phyloP scores from a whole-genome alignment of 1,140 invertebrate genomes.

The Galendromus occidentalis region DNA sequence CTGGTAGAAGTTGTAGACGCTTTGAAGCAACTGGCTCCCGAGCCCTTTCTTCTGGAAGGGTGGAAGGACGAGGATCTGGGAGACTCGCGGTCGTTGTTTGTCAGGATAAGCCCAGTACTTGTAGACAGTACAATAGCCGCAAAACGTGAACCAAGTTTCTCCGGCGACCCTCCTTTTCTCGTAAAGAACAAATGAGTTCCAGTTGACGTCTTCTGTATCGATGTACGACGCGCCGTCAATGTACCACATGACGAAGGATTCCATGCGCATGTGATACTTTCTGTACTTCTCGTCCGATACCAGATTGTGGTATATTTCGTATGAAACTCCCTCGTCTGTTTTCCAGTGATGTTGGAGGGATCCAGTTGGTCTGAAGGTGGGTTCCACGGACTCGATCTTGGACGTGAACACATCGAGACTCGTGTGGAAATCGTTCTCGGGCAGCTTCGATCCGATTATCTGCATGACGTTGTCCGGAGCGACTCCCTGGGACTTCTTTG shows the following conservation, averaged over 20 bases:
- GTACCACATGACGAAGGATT: constrained; percentile 82
- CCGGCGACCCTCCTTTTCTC: neutral
- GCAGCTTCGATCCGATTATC: constrained; percentile 36
- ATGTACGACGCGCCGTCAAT: constrained; percentile 77
- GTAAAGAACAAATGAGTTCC: constrained; percentile 33
- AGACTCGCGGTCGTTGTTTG: constrained; percentile 63
- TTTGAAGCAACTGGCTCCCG: constrained; percentile 49
- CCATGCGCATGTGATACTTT: constrained; percentile 57
- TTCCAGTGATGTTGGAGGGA: constrained; percentile 38
- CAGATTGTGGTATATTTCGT: constrained; percentile 59
- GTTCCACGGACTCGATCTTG: constrained; percentile 40
- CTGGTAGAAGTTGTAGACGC: constrained; percentile 56
- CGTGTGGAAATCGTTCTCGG: constrained; percentile 35
- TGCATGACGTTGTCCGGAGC: constrained; percentile 54
- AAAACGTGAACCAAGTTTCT: constrained; percentile 42
- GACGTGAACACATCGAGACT: constrained; percentile 48
- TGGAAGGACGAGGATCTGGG: constrained; percentile 72
- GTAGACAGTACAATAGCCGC: constrained; percentile 76
- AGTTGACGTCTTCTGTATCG: constrained; percentile 73
- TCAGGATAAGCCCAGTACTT: constrained; percentile 82
- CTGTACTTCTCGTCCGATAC: constrained; percentile 46
- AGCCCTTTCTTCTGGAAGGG: constrained; percentile 67
- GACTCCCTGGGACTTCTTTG: constrained; percentile 29
- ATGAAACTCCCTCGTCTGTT: constrained; percentile 27
- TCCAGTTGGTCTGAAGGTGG: constrained; percentile 47